Evolutionary conservation across 2,113 vertebrate genomes (phyloP).

Genomic region (Eurystomus gularis): DNA sequence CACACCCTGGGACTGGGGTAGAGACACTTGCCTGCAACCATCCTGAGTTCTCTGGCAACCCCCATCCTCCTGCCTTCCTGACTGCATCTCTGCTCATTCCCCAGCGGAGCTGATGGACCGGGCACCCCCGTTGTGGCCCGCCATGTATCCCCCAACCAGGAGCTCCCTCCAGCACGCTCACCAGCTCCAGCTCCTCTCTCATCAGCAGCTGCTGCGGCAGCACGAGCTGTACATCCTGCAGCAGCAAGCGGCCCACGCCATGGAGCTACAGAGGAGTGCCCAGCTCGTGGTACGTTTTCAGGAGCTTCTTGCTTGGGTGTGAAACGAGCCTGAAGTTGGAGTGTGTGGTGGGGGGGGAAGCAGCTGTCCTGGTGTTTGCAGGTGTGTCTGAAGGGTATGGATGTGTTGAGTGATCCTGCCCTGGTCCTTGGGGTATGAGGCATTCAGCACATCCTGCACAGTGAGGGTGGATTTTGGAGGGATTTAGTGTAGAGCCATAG

Average conservation of each 20-base stretch:
- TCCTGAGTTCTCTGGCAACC: background rate
- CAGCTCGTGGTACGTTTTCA: constrained; percentile 81
- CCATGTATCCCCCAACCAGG: constrained; percentile 85
- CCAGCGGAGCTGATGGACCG: constrained; percentile 91
- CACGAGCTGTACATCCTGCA: constrained; percentile 96
- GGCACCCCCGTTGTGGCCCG: constrained; percentile 87
- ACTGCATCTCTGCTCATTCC: background rate
- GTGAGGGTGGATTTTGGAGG: background rate
- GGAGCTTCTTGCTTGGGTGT: background rate
- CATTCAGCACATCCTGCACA: background rate
- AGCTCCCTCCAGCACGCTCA: constrained; percentile 93
- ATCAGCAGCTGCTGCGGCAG: constrained; percentile 95
- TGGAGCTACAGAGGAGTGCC: constrained; percentile 92
- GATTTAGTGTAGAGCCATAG: background rate
- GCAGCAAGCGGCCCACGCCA: constrained; percentile 93
- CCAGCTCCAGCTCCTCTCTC: constrained; percentile 96
- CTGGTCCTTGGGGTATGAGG: background rate
- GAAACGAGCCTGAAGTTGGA: background rate
- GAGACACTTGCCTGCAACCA: background rate
- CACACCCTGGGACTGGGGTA: background rate
- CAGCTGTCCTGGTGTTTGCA: background rate
- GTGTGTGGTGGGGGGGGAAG: background rate
- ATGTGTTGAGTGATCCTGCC: background rate
- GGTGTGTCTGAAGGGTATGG: background rate
- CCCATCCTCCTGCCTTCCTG: background rate